Conservation (phyloP, 1,140 invertebrate species). For the Drosophila chauvacae region DNA sequence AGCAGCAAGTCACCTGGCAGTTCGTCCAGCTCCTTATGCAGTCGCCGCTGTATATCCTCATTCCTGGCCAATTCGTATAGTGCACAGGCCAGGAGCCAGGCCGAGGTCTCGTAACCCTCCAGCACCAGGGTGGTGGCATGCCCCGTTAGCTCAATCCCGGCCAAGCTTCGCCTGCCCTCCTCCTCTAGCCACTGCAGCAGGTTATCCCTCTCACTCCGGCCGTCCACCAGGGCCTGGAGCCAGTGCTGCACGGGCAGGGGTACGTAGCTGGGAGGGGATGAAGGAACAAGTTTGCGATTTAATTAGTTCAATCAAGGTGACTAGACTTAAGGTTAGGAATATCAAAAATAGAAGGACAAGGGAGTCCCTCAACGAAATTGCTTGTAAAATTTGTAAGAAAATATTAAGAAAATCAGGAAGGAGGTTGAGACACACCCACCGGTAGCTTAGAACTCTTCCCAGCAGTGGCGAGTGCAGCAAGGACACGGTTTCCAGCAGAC, state of each 20-base stretch:
- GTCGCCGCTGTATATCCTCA: constrained; percentile 85
- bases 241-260: constrained; percentile 45
- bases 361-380: not conserved
- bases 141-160: constrained; percentile 31
- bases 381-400: not conserved
- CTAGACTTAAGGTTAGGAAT: not conserved
- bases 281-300: not conserved
- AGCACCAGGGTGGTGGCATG: constrained; percentile 65
- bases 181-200: constrained; percentile 41
- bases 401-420: not conserved
- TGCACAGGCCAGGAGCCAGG: constrained; percentile 56
- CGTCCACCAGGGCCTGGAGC: constrained; percentile 35
- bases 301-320: not conserved
- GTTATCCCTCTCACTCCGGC: constrained; percentile 10
- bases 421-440: constrained; percentile 30
- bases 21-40: constrained; percentile 86
- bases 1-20: constrained; percentile 77
- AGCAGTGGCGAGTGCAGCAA: constrained; percentile 55
- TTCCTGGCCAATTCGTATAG: constrained; percentile 85
- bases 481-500: constrained; percentile 59
- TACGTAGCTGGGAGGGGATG: constrained; percentile 40
- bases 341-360: not conserved
- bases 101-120: constrained; percentile 76
- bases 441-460: constrained; percentile 36
- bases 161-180: constrained; percentile 9